phyloP scores from a whole-genome alignment of 2,888 invertebrate species.

The Acleris emargana region DNA sequence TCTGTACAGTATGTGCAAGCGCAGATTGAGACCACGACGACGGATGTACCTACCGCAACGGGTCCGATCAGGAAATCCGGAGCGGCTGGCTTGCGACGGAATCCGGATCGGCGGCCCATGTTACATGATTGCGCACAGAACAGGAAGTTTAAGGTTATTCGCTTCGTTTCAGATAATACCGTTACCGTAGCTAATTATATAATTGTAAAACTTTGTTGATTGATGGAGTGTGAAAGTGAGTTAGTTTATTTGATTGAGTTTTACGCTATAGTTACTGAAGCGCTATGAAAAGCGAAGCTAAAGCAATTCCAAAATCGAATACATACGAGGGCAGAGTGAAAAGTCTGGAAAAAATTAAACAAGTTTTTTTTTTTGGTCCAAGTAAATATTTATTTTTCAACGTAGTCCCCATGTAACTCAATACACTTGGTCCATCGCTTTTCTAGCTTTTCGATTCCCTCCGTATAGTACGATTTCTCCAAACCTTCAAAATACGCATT shows the following conservation, averaged over 20 bases:
- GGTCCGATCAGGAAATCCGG: slow-evolving; percentile 16
- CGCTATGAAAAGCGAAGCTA: neutral
- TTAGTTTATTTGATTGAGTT: neutral
- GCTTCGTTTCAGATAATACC: slow-evolving; percentile 5
- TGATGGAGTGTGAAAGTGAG: neutral
- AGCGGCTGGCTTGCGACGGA: neutral
- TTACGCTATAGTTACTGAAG: neutral
- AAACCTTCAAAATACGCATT: no score
- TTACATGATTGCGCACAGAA: slow-evolving; percentile 9
- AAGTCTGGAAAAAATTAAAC: no score
- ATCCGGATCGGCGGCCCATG: slow-evolving; percentile 1
- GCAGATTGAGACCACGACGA: neutral
- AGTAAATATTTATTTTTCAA: no score
- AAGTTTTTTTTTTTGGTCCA: no score
- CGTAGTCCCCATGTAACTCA: no score
- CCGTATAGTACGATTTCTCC: no score
- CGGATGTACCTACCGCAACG: slow-evolving; percentile 28
- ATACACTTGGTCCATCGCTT: no score
- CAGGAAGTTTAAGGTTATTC: slow-evolving; percentile 31
- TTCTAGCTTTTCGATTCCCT: no score
- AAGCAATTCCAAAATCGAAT: no score
- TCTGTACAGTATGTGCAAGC: neutral
- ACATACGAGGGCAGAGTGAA: no score
- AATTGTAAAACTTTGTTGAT: neutral
- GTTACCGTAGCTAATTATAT: neutral